These are phyloP conservation scores for Rhaphigaster nebulosa DNA, from an alignment of 2,888 invertebrate genomes.

Conservation along the genomic window DNA sequence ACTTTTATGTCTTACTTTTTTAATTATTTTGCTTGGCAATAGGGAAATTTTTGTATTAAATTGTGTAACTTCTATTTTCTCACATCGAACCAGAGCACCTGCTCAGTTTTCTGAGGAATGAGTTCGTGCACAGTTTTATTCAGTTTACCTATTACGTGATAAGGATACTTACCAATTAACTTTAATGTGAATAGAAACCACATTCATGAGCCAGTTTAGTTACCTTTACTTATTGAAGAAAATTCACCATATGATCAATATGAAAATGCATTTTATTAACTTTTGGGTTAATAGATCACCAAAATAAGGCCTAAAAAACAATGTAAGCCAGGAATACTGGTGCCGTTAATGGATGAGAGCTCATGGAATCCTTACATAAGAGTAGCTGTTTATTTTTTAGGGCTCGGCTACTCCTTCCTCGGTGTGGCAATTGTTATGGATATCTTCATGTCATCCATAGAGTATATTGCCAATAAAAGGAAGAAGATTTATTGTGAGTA, in stretches of 20 bases:
- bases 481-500: constrained; percentile 86
- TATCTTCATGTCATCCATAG: constrained; percentile 99
- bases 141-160: too few relatives aligned
- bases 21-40: too few relatives aligned
- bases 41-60: too few relatives aligned
- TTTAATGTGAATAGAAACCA: too few relatives aligned
- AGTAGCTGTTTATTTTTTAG: constrained; percentile 89
- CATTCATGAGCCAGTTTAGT: too few relatives aligned
- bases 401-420: constrained; percentile 94
- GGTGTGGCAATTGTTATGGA: constrained; percentile 99
- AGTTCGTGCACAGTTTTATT: too few relatives aligned
- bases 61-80: too few relatives aligned
- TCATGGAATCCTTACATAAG: constrained; percentile 83
- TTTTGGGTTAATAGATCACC: neutral
- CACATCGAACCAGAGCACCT: too few relatives aligned
- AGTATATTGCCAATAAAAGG: constrained; percentile 98
- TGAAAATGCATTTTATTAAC: neutral
- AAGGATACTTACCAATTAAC: too few relatives aligned
- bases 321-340: constrained; percentile 76
- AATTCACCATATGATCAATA: neutral
- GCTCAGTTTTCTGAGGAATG: too few relatives aligned
- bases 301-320: neutral
- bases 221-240: neutral
- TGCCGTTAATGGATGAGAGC: constrained; percentile 83
- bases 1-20: too few relatives aligned